Evolutionary conservation across 2,888 invertebrate species (phyloP), one percentile per base, ranked within the genome.

Genomic region (Parnassius smintheus): DNA sequence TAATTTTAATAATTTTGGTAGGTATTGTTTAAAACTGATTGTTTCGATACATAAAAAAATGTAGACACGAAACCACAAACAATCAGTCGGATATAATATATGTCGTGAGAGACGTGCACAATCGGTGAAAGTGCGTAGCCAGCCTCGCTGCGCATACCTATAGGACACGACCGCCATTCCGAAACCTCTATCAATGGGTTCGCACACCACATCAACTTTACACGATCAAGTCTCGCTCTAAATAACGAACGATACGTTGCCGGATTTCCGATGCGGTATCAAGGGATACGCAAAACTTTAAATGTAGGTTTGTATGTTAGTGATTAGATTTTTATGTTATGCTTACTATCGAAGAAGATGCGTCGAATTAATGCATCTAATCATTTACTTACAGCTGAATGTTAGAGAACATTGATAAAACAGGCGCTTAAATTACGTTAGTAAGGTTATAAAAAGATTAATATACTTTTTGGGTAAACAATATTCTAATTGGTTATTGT

Each of bases 151-250:
- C 62, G 67, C 71, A 71, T 69, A 68, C 70, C 67, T 68, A 71
- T 68, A 68, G 72, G 80, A 75, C 80, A 73, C 78, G 79, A 72
- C 82, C 79, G 78, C 82, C 81, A 82, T 85, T 78, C 78, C 68
- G 74, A 75, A 66, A 68, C 74, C 70, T 69, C 76, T 77, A 80
- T 82, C 86, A 85, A 86, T 85, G 86, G 85, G 82, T 80, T 80
- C 82, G 82, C 81, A 81, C 76, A 76, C 81, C 80, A 81, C 80
- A 81, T 76, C 82, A 48, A 77, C 77, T 83, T 80, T 81, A 82
- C 82, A 80, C 82, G 80, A 74, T 80, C 75, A 77, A 81, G 85
- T 85, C 81, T 80, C 86, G 86, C 86, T 87, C 87, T 81, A 83
- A 83, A 88, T 86, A 82, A 79, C 77, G 77, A 82, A 78, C 77